Percentiles rank a stretch among this genome's conserved stretches.
Evolutionary conservation across 2,113 vertebrate species (phyloP).

Genomic region (Mormyrus lacerda): DNA sequence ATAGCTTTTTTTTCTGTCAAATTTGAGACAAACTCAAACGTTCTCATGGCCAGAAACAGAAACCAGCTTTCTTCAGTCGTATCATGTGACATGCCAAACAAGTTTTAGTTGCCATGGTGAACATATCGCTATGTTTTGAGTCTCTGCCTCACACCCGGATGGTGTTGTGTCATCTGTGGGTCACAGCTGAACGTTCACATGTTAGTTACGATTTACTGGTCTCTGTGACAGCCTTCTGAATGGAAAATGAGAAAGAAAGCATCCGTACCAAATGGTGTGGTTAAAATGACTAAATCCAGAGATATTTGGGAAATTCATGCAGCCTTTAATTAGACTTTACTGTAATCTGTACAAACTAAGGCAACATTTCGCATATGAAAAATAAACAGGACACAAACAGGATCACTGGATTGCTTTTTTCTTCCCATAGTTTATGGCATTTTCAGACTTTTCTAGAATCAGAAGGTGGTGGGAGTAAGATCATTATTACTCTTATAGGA

Average conservation of each 20-base stretch:
- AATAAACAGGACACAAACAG: background rate
- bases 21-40: background rate
- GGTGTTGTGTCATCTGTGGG: background rate
- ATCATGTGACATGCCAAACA: background rate
- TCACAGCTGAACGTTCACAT: background rate
- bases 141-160: background rate
- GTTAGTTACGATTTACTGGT: background rate
- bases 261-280: background rate
- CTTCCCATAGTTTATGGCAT: background rate
- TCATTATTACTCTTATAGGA: background rate
- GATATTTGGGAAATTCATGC: background rate
- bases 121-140: background rate
- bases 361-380: background rate
- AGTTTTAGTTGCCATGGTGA: constrained; percentile 2
- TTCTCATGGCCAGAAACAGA: background rate
- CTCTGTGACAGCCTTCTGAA: background rate
- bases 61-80: background rate
- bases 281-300: background rate
- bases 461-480: background rate
- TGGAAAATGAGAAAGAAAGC: background rate
- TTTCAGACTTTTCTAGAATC: background rate
- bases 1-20: background rate
- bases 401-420: background rate
- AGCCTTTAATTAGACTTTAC: background rate
- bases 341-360: background rate